Conservation (phyloP, 2,888 invertebrate genomes). For the Eilema depressum region DNA sequence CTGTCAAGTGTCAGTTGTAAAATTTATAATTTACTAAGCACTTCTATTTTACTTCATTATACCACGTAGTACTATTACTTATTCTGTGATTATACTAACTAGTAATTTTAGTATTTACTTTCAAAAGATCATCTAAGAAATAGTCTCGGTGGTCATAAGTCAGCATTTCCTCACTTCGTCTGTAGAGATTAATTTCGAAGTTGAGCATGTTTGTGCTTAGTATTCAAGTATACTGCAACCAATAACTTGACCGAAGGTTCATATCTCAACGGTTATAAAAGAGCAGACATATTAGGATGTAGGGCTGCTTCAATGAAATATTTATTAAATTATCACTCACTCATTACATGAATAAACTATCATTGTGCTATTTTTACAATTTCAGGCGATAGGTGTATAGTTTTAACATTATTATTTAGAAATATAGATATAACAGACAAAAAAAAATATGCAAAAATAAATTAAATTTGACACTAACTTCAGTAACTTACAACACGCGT, state of each 20-base stretch:
- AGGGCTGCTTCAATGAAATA: slow-evolving; percentile 44
- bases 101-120: background rate
- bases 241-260: slow-evolving; percentile 62
- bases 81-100: too few species aligned
- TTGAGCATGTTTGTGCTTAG: slow-evolving; percentile 46
- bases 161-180: background rate
- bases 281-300: slow-evolving; percentile 58
- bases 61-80: too few species aligned
- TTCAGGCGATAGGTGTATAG: background rate
- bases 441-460: too few species aligned
- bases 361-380: background rate
- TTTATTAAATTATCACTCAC: background rate
- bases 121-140: background rate
- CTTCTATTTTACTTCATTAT: background rate
- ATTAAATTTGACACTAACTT: too few species aligned
- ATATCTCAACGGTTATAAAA: slow-evolving; percentile 60
- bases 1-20: background rate
- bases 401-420: too few species aligned
- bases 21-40: background rate
- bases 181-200: slow-evolving; percentile 28
- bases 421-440: too few species aligned
- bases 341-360: too few species aligned
- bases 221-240: slow-evolving; percentile 56
- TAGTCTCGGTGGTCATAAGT: background rate
- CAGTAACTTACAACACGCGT: too few species aligned